phyloP scores from a whole-genome alignment of 2,113 vertebrate species.

The Oostethus manadensis region DNA sequence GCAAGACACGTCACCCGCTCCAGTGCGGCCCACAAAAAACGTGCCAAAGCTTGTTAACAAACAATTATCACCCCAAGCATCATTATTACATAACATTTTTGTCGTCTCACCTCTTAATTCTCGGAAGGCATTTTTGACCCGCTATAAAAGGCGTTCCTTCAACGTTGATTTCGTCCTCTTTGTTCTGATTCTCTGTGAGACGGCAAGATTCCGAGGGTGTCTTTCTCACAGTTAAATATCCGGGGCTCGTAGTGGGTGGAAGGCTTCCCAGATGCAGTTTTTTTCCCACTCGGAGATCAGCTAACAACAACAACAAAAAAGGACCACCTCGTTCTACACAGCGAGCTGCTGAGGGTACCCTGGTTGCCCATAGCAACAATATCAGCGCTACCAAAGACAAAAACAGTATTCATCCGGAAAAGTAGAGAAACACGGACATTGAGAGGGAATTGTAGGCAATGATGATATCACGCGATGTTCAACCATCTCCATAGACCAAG shows the following conservation, averaged over 20 bases:
- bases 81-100: background rate
- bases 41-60: too few relatives aligned
- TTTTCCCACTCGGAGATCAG: constrained; percentile 59
- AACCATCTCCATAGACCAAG: too few relatives aligned
- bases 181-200: background rate
- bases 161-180: background rate
- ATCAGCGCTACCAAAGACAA: constrained; percentile 58
- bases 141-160: too few relatives aligned
- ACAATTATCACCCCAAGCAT: too few relatives aligned
- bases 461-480: background rate
- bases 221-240: constrained; percentile 40
- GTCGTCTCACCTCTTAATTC: too few relatives aligned
- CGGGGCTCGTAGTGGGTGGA: constrained; percentile 44
- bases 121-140: too few relatives aligned
- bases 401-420: constrained; percentile 45
- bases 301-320: constrained; percentile 37
- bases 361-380: constrained; percentile 68
- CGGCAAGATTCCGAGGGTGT: constrained; percentile 19
- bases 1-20: too few relatives aligned
- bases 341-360: constrained; percentile 54
- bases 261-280: constrained; percentile 56
- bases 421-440: constrained; percentile 21
- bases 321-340: constrained; percentile 33
- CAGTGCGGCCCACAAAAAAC: too few relatives aligned
- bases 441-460: background rate